Evolutionary conservation across 2,113 vertebrate species (phyloP).

Genomic region (Plestiodon gilberti): DNA sequence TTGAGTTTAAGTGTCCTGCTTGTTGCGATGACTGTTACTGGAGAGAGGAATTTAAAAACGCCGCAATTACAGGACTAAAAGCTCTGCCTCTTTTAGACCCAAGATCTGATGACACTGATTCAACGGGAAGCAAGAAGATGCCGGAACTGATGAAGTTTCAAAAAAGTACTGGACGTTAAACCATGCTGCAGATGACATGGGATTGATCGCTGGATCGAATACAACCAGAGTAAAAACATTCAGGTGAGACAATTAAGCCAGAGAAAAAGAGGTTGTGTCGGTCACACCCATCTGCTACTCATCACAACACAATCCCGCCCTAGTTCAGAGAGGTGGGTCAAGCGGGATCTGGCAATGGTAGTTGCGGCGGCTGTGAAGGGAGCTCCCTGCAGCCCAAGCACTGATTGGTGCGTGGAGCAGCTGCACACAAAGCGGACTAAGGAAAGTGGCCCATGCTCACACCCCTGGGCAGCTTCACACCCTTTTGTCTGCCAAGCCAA

Average conservation of each 20-base stretch:
- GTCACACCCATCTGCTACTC: not conserved
- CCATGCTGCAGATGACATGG: not conserved
- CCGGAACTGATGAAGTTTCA: not conserved
- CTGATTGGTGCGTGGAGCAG: not conserved
- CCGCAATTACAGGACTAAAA: slow-evolving; percentile 10
- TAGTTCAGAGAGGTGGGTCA: not conserved
- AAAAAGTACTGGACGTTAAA: not conserved
- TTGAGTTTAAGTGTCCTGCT: slow-evolving; percentile 75
- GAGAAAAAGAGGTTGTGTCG: not conserved
- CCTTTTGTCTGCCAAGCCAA: not conserved
- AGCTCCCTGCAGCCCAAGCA: not conserved
- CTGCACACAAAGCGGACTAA: not conserved
- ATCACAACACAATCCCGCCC: not conserved
- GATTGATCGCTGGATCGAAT: too few species aligned
- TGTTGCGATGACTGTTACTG: slow-evolving; percentile 76
- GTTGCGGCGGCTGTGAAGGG: not conserved
- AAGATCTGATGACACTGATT: not conserved
- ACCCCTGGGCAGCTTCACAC: not conserved
- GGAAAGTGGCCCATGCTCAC: not conserved
- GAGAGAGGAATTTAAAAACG: slow-evolving; percentile 20
- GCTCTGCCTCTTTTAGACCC: slow-evolving; percentile 3
- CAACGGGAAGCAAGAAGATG: not conserved
- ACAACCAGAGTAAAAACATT: too few species aligned
- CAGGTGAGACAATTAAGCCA: not conserved
- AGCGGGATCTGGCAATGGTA: not conserved